phyloP scores from a whole-genome alignment of 1,140 invertebrate genomes.

The Thaumatotibia leucotreta region DNA sequence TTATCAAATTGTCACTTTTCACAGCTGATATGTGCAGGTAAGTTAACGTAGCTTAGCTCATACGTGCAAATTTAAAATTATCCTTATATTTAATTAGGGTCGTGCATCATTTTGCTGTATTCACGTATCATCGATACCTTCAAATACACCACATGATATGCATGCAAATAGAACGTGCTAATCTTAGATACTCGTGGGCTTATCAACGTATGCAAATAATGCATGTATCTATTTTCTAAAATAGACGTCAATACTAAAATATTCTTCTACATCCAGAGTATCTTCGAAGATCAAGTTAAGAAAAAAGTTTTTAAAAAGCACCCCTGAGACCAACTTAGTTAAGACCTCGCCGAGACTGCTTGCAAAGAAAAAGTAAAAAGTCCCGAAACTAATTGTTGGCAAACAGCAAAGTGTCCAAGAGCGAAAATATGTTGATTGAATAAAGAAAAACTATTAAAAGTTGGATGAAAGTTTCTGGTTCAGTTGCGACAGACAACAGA shows the following conservation, averaged over 20 bases:
- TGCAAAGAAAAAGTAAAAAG: slow-evolving; percentile 47
- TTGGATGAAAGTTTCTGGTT: slow-evolving; percentile 60
- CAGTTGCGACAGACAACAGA: slow-evolving; percentile 48
- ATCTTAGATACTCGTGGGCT: no score
- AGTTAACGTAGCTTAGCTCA: no score
- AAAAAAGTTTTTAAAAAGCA: slow-evolving; percentile 51
- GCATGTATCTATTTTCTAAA: no score
- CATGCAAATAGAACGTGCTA: no score
- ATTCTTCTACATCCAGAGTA: slow-evolving; percentile 63
- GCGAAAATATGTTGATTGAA: slow-evolving; percentile 76
- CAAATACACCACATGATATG: no score
- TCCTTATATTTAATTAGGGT: no score
- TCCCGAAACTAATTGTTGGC: slow-evolving; percentile 71
- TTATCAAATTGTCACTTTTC: no score
- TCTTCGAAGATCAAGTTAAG: slow-evolving; percentile 36
- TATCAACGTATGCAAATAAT: no score
- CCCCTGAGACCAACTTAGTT: slow-evolving; percentile 65
- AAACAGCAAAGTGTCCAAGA: slow-evolving; percentile 71
- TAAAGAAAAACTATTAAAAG: slow-evolving; percentile 76
- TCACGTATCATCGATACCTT: no score
- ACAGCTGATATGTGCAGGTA: no score
- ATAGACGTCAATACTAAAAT: slow-evolving; percentile 43
- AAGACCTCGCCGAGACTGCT: slow-evolving; percentile 49
- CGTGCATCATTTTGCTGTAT: no score
- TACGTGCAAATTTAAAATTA: no score